phyloP scores from a whole-genome alignment of 2,797 vertebrate species.

The Hemitrygon akajei region DNA sequence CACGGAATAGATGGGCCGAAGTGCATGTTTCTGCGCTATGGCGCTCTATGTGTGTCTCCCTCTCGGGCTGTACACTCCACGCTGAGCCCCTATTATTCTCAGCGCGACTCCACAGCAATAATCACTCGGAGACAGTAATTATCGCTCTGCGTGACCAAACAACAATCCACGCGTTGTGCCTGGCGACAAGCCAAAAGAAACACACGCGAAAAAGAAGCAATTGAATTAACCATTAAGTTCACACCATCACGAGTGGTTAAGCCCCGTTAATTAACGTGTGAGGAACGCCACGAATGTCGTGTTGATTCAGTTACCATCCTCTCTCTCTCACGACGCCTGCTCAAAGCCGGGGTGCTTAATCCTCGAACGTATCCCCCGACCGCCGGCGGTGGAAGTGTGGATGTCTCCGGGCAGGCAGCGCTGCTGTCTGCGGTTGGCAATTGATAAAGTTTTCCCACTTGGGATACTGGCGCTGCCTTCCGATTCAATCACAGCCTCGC shows the following conservation, averaged over 20 bases:
- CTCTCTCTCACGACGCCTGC: not conserved
- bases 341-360: not conserved
- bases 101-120: not conserved
- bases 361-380: not conserved
- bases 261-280: slow-evolving; percentile 5
- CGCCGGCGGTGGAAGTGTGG: not conserved
- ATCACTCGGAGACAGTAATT: slow-evolving; percentile 14
- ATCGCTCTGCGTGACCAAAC: not conserved
- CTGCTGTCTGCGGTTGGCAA: not conserved
- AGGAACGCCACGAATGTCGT: not conserved
- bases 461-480: not conserved
- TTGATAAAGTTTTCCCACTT: not conserved
- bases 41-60: not conserved
- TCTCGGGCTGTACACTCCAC: not conserved
- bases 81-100: not conserved
- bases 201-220: not conserved
- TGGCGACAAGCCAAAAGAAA: not conserved
- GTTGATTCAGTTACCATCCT: not conserved
- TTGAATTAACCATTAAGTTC: slow-evolving; percentile 2
- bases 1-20: too few relatives aligned
- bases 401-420: not conserved
- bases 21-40: too few relatives aligned
- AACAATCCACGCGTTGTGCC: not conserved
- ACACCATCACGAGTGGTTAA: not conserved
- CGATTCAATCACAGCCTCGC: not conserved